Conservation (phyloP, 2,797 vertebrate species). For the Uromys caudimaculatus region DNA sequence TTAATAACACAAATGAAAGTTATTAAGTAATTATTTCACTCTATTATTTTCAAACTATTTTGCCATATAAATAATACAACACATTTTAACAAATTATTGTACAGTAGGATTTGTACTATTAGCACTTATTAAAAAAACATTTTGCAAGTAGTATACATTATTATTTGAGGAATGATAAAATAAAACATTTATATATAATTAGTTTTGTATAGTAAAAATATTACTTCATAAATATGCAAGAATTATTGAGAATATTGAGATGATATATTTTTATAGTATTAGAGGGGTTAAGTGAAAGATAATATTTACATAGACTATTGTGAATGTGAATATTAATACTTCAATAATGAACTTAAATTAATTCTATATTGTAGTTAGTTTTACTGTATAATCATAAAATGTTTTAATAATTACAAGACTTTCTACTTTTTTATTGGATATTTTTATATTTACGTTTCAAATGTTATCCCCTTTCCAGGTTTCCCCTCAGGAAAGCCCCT, state of each 20-base stretch:
- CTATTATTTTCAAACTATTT: conserved; percentile 27
- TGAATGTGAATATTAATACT: not conserved
- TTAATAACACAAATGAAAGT: conserved; percentile 49
- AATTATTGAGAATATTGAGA: not conserved
- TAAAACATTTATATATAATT: conserved; percentile 24
- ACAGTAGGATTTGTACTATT: not conserved
- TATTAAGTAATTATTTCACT: conserved; percentile 24
- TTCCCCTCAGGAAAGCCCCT: too few species aligned
- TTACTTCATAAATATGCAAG: not conserved
- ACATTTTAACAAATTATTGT: conserved; percentile 36
- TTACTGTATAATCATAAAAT: not conserved
- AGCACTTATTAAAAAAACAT: conserved; percentile 36
- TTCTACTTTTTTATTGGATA: not conserved
- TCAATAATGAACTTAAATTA: not conserved
- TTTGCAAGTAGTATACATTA: not conserved
- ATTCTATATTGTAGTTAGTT: not conserved
- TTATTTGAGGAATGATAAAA: conserved; percentile 30
- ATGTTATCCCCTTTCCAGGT: too few species aligned
- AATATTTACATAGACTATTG: not conserved
- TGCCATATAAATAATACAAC: not conserved
- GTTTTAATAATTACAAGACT: not conserved
- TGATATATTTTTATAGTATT: not conserved
- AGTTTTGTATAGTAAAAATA: conserved; percentile 34
- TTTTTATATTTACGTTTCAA: too few species aligned
- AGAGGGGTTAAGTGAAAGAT: not conserved